These are phyloP conservation scores for Leptopterna dolabrata DNA, from an alignment of 2,888 invertebrate genomes.

Conservation along the genomic window DNA sequence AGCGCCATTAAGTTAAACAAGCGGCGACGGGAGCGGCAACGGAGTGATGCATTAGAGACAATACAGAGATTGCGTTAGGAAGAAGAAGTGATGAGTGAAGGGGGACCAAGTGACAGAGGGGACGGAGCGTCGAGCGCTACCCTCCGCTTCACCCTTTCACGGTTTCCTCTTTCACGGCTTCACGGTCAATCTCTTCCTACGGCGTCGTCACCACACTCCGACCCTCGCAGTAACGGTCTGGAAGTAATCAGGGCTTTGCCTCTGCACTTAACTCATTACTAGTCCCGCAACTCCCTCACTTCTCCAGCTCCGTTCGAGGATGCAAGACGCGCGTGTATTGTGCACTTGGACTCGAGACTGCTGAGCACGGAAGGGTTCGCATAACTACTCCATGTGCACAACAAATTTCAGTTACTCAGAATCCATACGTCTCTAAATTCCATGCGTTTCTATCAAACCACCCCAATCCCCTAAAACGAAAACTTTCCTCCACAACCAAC, in stretches of 20 bases:
- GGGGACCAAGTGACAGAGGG: conserved; percentile 2
- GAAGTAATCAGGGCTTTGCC: conserved; percentile 42
- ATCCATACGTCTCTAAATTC: too few species aligned
- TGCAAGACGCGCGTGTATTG: not conserved
- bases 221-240: conserved; percentile 12
- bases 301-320: not conserved
- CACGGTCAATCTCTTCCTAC: conserved; percentile 48
- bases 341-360: not conserved
- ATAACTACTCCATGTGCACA: not conserved
- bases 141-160: not conserved
- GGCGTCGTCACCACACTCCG: not conserved
- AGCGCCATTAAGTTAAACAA: conserved; percentile 53
- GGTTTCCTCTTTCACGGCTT: conserved; percentile 45
- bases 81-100: not conserved
- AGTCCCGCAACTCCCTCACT: not conserved
- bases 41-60: conserved; percentile 49
- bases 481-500: too few species aligned
- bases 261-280: conserved; percentile 41
- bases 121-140: not conserved
- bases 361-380: not conserved
- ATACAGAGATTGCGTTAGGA: conserved; percentile 48
- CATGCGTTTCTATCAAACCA: too few species aligned
- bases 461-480: too few species aligned
- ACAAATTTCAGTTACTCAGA: too few species aligned
- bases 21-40: conserved; percentile 21